Evolutionary conservation across 2,888 invertebrate genomes (phyloP).

Genomic region (Acronicta alni): DNA sequence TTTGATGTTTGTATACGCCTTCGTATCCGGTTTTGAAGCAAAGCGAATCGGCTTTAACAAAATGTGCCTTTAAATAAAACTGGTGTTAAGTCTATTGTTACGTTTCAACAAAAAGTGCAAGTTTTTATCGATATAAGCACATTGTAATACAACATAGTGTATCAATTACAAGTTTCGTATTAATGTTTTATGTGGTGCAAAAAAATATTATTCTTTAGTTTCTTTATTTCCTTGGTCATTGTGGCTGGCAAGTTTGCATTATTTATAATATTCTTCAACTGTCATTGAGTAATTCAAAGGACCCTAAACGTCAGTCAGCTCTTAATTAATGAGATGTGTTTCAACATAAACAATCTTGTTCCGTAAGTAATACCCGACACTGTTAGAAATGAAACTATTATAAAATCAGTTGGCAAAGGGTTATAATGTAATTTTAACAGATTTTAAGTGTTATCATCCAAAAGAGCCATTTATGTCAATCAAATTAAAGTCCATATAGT

Average conservation of each 20-base stretch:
- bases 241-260: too few relatives aligned
- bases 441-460: not conserved
- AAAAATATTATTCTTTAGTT: not conserved
- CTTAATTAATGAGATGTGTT: not conserved
- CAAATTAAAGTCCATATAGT: too few relatives aligned
- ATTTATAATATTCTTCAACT: too few relatives aligned
- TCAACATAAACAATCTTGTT: not conserved
- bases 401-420: conserved; percentile 6
- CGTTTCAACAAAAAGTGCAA: conserved; percentile 23
- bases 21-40: conserved; percentile 45
- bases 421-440: not conserved
- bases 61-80: conserved; percentile 42
- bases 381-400: not conserved
- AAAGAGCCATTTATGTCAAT: conserved; percentile 3
- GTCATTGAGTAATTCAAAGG: too few relatives aligned
- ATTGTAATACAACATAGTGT: conserved; percentile 11
- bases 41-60: conserved; percentile 36
- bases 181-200: not conserved
- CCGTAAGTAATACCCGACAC: not conserved
- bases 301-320: too few relatives aligned
- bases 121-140: conserved; percentile 29
- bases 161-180: conserved; percentile 13
- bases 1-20: conserved; percentile 46
- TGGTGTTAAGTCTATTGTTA: conserved; percentile 36
- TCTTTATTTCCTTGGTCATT: too few relatives aligned